Base-by-base conservation (phyloP, 2,888 invertebrate species). In the Cataglyphis cursor region DNA sequence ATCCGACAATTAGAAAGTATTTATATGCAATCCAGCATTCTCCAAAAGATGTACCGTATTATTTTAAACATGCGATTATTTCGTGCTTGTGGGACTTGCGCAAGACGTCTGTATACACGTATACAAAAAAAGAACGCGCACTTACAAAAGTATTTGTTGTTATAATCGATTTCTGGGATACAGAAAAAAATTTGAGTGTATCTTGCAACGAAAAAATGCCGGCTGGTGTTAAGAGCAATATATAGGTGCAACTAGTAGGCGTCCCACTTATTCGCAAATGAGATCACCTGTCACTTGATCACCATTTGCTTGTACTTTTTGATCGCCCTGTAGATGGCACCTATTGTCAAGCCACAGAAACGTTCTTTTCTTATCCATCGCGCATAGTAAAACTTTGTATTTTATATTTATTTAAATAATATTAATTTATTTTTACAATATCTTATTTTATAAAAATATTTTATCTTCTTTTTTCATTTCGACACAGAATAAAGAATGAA, bases 241-340 rank as follows among this genome's bases (percentile, higher is more conserved):
- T 68, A 84, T 65, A 84, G 80, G 73, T 35, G 35, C 35, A 57
- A 74, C 66, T 68, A 74, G 76, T 10, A 54, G 70, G 61, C 57
- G 83, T 84, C 75, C 70, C 61, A 82, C 70, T 84, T 72, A 73
- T 57, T 74, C 74, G 15, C 28, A 41, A 75, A 70, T 73, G n/a
- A 8, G 15, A 24, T 35, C 35, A 3, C 31, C 18, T 28, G 28
- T 28, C 28, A 28, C 28, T 28, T 28, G 28, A 28, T 18, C 21
- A 28, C 64, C 72, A 51, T 44, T 80, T 75, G 24, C 5, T 21
- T 4, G 28, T 48, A 44, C 21, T 88, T 48, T 38, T 6, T 3
- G 0, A 38, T 31, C 81, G 24, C 61, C 65, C 87, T 80, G 24
- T 72, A 88, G 88, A 88, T 87, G 88, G 88, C 88, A 21, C 48